These are phyloP conservation scores for Salvelinus fontinalis DNA, from an alignment of 2,113 vertebrate species.

Conservation along the genomic window DNA sequence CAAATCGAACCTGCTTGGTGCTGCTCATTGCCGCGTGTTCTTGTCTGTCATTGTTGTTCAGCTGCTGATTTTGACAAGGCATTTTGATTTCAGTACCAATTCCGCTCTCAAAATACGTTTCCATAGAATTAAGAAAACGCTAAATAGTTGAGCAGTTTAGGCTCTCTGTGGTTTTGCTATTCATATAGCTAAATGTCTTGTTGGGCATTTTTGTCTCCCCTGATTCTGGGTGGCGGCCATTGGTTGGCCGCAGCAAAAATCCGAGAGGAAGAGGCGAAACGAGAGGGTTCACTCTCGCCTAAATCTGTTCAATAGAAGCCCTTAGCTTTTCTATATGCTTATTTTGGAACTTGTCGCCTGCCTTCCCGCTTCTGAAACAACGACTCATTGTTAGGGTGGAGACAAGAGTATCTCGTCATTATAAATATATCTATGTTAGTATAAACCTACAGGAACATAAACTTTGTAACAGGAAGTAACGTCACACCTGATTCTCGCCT, in stretches of 20 bases:
- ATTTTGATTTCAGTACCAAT: conserved; percentile 45
- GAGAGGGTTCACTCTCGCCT: too few relatives aligned
- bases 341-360: conserved; percentile 11
- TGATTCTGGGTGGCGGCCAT: neutral
- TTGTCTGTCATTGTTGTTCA: conserved; percentile 64
- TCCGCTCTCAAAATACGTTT: conserved; percentile 3
- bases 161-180: neutral
- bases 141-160: neutral
- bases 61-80: conserved; percentile 81
- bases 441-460: neutral
- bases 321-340: conserved; percentile 76
- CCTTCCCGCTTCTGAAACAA: too few relatives aligned
- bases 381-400: too few relatives aligned
- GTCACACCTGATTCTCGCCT: neutral
- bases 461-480: neutral
- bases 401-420: too few relatives aligned
- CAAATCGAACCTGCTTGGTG: conserved; percentile 76
- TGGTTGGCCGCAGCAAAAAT: neutral
- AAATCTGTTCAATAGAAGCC: conserved; percentile 83
- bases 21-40: conserved; percentile 59
- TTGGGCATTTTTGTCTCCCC: neutral
- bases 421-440: neutral
- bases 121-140: neutral
- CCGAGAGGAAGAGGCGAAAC: too few relatives aligned
- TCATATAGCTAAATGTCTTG: neutral